phyloP scores from a whole-genome alignment of 1,140 invertebrate genomes.

The Apis cerana region DNA sequence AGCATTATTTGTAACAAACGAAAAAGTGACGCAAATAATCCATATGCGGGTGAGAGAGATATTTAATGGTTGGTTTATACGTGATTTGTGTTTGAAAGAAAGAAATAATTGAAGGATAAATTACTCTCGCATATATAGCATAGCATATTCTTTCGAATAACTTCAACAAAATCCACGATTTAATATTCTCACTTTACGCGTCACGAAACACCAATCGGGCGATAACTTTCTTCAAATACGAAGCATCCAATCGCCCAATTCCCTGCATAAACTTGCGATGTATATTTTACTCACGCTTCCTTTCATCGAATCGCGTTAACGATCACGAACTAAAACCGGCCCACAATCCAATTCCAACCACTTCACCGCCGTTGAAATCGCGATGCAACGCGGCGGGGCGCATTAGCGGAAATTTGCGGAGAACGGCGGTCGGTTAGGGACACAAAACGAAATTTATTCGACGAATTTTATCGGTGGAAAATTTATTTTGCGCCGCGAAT shows the following conservation, averaged over 20 bases:
- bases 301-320: neutral
- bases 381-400: neutral
- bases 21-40: constrained; percentile 1
- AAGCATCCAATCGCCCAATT: neutral
- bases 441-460: constrained; percentile 48
- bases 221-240: neutral
- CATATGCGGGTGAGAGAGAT: constrained; percentile 5
- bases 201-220: neutral
- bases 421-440: constrained; percentile 1
- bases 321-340: neutral
- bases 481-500: constrained; percentile 48
- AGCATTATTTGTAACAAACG: neutral
- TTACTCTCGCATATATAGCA: neutral
- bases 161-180: too few species aligned
- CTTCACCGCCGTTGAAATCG: neutral
- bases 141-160: too few species aligned
- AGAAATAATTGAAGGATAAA: neutral
- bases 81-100: neutral
- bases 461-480: constrained; percentile 47
- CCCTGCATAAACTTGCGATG: neutral
- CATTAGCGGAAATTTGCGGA: constrained; percentile 21
- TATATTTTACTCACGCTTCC: neutral
- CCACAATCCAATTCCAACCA: neutral
- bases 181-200: too few species aligned
- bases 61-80: too few species aligned